Evolutionary conservation across 1,140 invertebrate genomes (phyloP).

Genomic region (Lucilia cuprina): DNA sequence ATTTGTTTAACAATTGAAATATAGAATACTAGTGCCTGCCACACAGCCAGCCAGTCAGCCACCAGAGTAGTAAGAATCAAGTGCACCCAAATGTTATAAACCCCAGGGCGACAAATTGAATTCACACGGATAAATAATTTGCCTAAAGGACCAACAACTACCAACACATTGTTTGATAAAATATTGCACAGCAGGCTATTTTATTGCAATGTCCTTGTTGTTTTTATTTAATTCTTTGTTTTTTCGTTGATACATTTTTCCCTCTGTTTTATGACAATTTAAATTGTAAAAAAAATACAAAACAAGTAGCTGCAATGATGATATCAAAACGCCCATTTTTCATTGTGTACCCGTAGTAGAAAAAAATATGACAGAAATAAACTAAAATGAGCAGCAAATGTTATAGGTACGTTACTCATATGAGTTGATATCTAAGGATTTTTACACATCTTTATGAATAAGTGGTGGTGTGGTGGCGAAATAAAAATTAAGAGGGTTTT

Average conservation of each 20-base stretch:
- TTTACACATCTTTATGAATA: too few species aligned
- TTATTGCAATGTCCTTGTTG: not conserved
- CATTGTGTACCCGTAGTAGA: not conserved
- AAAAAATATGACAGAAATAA: not conserved
- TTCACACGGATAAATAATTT: constrained; percentile 34
- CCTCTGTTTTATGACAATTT: not conserved
- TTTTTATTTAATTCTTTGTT: not conserved
- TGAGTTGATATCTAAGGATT: not conserved
- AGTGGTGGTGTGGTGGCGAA: too few species aligned
- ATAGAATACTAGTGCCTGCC: too few species aligned
- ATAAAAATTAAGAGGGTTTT: not conserved
- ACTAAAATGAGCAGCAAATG: constrained; percentile 3
- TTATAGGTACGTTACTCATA: not conserved
- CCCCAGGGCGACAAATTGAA: constrained; percentile 33
- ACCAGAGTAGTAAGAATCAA: not conserved
- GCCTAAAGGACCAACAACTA: not conserved
- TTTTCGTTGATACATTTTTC: not conserved
- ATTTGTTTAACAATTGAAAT: too few species aligned
- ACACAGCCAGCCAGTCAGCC: not conserved
- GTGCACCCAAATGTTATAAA: constrained; percentile 27
- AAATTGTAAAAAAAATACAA: constrained; percentile 8
- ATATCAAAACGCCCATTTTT: constrained; percentile 15
- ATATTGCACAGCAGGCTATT: constrained; percentile 19
- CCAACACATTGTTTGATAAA: constrained; percentile 4
- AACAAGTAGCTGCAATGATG: not conserved